phyloP scores from a whole-genome alignment of 2,113 vertebrate genomes.

The Tichodroma muraria region DNA sequence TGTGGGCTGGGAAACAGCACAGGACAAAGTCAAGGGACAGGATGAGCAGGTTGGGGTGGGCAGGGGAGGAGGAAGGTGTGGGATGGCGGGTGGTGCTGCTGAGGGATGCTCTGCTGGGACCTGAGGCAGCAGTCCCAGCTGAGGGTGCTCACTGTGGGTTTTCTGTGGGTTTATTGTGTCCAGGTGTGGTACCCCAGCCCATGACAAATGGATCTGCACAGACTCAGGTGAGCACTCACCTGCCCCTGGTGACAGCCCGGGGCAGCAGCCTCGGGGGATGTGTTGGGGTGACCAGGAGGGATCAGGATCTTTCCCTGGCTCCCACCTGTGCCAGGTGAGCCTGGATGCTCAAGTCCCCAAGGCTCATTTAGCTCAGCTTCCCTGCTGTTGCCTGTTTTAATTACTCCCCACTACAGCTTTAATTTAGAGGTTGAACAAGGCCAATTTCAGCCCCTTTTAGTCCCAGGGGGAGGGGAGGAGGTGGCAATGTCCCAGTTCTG shows the following conservation, averaged over 20 bases:
- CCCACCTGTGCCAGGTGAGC: neutral
- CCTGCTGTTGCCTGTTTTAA: neutral
- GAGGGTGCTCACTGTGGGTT: accelerated
- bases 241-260: accelerated
- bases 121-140: neutral
- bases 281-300: neutral
- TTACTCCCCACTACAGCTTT: neutral
- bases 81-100: neutral
- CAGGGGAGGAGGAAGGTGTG: neutral
- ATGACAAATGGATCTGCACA: slow-evolving; percentile 69
- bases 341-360: neutral
- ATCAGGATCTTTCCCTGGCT: neutral
- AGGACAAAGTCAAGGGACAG: accelerated
- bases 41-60: neutral
- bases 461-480: neutral
- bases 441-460: neutral
- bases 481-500: neutral
- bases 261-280: accelerated
- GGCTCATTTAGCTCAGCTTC: neutral
- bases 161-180: accelerated
- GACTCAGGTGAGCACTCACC: slow-evolving; percentile 40
- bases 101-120: neutral
- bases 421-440: neutral
- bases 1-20: neutral
- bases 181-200: slow-evolving; percentile 66